Base-by-base conservation (phyloP, 1,140 invertebrate genomes). In the Drosophila lacertosa region DNA sequence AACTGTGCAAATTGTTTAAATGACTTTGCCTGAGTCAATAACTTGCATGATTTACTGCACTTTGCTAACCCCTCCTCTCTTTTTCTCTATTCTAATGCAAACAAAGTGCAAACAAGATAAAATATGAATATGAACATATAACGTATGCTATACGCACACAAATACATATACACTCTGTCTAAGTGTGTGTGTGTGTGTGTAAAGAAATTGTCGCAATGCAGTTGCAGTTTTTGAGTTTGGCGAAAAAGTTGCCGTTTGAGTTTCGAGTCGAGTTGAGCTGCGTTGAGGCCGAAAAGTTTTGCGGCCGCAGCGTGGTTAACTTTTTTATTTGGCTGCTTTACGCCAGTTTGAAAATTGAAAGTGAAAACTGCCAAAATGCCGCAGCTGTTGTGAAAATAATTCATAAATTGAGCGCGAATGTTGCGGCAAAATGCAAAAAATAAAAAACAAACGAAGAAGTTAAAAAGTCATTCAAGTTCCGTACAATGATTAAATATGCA, bases 121-220 rank as follows among this genome's bases (percentile, higher is more conserved):
- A 75, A 72, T 75, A 75, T 75, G 73, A 75, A 72, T 75, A 72
- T 75, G 68, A 75, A 72, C 62, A 59, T 66, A 71, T 59, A 71
- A 20, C 60, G 60, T 45, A 70, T 65, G 60, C 37, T 32, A 55
- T 26, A 37, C 57, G 26, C 16, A 68, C 51, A 62, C 55, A 33
- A 18, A 65, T n/a, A 54, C 42, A 37, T 16, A 50, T 9, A 33
- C 40, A 51, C 1, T 32, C 29, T 33, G 39, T 40, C 1, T 48
- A 20, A 40, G 15, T 57, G 26, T 44, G 32, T 45, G 50, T 48
- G 51, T 32, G 7, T 40, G 11, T 44, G 20, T 62, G 18, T 48
- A 55, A 60, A 64, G 54, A 70, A 78, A 79, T 57, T 78, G 76
- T 79, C 76, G 76, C 75, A 79, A 69, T 79, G 76, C 76, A 78